Evolutionary conservation across 1,140 invertebrate genomes (phyloP).

Genomic region (Hycleus phaleratus): DNA sequence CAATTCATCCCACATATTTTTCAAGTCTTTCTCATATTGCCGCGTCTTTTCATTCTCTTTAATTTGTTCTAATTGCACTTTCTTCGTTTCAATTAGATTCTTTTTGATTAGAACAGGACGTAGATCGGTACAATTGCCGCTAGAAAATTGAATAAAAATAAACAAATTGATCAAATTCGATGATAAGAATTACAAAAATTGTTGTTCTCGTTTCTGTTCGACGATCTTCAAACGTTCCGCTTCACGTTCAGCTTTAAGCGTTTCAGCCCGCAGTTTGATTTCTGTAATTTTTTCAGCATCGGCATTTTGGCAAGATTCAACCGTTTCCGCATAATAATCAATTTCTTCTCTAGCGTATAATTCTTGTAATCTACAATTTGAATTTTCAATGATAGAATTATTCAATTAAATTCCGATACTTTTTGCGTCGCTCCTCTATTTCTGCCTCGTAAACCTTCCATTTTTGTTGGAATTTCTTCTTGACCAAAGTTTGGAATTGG

Average conservation of each 20-base stretch:
- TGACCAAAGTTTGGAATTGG: conserved; percentile 18
- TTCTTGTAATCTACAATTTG: conserved; percentile 26
- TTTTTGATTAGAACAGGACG: conserved; percentile 27
- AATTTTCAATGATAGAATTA: background rate
- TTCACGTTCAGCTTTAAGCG: conserved; percentile 30
- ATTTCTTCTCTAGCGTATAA: conserved; percentile 33
- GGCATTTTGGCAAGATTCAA: conserved; percentile 31
- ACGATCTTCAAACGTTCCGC: conserved; percentile 34
- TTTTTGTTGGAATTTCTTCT: conserved; percentile 23
- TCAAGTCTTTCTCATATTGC: conserved; percentile 32
- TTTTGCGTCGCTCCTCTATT: conserved; percentile 30
- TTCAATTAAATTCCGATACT: conserved; percentile 14
- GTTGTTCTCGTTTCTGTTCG: conserved; percentile 35
- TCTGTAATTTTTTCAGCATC: conserved; percentile 28
- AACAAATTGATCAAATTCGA: background rate
- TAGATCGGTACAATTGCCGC: conserved; percentile 29
- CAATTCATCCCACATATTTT: conserved; percentile 35
- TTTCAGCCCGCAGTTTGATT: conserved; percentile 30
- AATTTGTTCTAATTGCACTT: conserved; percentile 37
- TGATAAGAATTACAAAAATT: conserved; percentile 31
- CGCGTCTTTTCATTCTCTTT: conserved; percentile 35
- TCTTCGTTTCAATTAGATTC: conserved; percentile 32
- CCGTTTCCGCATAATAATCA: conserved; percentile 29
- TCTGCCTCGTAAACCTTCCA: conserved; percentile 29
- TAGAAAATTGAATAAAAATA: conserved; percentile 13